phyloP scores from a whole-genome alignment of 2,113 vertebrate genomes.

The Nansenia antarctica region DNA sequence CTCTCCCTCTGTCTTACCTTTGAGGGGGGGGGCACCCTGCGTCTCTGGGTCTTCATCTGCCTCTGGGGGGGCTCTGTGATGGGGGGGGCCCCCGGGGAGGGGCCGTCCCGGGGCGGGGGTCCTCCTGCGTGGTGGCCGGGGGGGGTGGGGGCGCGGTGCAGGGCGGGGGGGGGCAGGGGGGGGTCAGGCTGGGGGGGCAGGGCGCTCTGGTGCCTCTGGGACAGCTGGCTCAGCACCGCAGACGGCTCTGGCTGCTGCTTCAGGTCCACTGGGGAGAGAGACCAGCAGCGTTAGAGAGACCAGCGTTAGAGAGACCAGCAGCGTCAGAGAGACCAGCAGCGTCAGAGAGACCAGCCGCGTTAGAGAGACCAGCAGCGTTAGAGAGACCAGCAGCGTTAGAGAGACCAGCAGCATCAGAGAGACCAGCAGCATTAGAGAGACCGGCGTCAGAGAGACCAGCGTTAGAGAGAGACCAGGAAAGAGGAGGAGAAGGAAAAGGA shows the following conservation, averaged over 20 bases:
- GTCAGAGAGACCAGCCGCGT: too few relatives aligned
- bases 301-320: too few relatives aligned
- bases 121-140: conserved; percentile 73
- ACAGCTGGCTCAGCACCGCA: conserved; percentile 90
- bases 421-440: too few relatives aligned
- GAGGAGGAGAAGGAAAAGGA: too few relatives aligned
- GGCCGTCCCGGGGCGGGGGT: conserved; percentile 75
- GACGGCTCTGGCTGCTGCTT: conserved; percentile 95
- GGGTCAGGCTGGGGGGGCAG: conserved; percentile 56
- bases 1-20: too few relatives aligned
- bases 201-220: conserved; percentile 81
- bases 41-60: conserved; percentile 85
- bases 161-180: conserved; percentile 60
- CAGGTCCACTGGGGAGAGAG: conserved; percentile 77
- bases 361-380: too few relatives aligned
- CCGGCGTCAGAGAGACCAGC: neutral
- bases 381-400: too few relatives aligned
- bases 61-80: conserved; percentile 79
- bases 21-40: conserved; percentile 83
- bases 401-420: too few relatives aligned
- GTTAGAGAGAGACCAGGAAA: neutral
- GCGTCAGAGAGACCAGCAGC: conserved; percentile 10
- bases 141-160: conserved; percentile 65
- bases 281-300: conserved; percentile 6
- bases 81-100: conserved; percentile 68